Percentiles rank a stretch among this genome's conserved stretches.
phyloP scores from a whole-genome alignment of 2,113 vertebrate species.

The Lagenorhynchus albirostris region DNA sequence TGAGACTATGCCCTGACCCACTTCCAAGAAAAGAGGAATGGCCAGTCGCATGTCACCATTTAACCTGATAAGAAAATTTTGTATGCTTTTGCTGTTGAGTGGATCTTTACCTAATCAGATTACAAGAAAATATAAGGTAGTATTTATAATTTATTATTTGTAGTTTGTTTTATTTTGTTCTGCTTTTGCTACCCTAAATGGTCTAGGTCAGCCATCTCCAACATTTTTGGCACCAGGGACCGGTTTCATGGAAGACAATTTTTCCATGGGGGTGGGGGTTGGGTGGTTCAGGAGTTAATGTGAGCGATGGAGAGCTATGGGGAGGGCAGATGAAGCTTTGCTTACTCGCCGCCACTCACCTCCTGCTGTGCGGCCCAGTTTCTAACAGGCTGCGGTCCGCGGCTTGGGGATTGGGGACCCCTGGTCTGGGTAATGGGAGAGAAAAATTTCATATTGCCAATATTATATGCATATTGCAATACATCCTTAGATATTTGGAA shows the following conservation, averaged over 20 bases:
- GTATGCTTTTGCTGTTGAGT: not conserved
- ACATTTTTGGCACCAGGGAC: too few species aligned
- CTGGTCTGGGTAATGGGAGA: not conserved
- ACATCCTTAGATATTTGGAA: not conserved
- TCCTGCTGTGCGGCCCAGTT: too few species aligned
- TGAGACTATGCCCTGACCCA: not conserved
- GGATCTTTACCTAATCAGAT: not conserved
- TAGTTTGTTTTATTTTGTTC: not conserved
- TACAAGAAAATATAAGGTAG: not conserved
- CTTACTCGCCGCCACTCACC: too few species aligned
- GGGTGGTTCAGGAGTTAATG: too few species aligned
- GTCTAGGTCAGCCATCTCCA: not conserved
- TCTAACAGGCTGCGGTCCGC: too few species aligned
- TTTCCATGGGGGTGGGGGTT: too few species aligned
- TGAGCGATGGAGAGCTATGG: too few species aligned
- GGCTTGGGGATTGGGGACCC: too few species aligned
- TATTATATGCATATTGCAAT: not conserved
- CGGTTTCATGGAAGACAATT: too few species aligned
- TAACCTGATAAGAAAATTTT: not conserved
- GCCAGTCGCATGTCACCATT: not conserved
- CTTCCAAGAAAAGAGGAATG: not conserved
- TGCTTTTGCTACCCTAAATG: not conserved
- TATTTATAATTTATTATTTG: not conserved
- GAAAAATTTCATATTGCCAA: not conserved
- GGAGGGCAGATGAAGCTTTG: too few species aligned